Evolutionary conservation across 2,888 invertebrate genomes (phyloP).

Genomic region (Cosmorhoe ocellata): DNA sequence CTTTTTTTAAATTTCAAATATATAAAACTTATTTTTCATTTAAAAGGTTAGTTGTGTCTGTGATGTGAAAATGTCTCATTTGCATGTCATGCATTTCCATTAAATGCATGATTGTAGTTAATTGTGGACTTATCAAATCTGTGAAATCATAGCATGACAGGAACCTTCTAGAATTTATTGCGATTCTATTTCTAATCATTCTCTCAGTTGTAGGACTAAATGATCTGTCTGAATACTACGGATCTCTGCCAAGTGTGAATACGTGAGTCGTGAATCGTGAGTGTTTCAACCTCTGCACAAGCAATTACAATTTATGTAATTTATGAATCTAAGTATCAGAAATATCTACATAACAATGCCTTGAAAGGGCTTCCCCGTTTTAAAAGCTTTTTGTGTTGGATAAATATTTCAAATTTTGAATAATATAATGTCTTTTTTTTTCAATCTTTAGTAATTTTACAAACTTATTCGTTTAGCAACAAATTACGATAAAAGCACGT

Average conservation of each 20-base stretch:
- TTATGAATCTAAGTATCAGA: not conserved
- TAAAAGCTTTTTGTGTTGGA: not conserved
- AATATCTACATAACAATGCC: constrained; percentile 9
- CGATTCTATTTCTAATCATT: constrained; percentile 55
- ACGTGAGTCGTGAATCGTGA: constrained; percentile 42
- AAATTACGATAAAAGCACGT: no score
- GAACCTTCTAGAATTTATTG: constrained; percentile 47
- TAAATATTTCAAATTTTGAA: no score
- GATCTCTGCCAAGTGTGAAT: constrained; percentile 66
- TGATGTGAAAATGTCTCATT: no score
- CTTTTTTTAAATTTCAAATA: no score
- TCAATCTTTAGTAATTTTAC: no score
- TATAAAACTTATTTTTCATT: no score
- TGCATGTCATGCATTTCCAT: no score
- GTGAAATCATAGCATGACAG: not conserved
- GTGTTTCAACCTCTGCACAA: constrained; percentile 44
- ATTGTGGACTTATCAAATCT: not conserved
- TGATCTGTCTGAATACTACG: constrained; percentile 58
- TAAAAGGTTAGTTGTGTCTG: no score
- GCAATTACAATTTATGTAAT: constrained; percentile 35
- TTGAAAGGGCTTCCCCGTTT: constrained; percentile 1
- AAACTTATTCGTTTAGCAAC: no score
- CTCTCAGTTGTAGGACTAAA: constrained; percentile 51
- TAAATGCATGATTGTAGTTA: no score
- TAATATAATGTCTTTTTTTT: no score